These are phyloP conservation scores for Nephrotoma guestfalica DNA, from an alignment of 2,888 invertebrate genomes.

Conservation along the genomic window DNA sequence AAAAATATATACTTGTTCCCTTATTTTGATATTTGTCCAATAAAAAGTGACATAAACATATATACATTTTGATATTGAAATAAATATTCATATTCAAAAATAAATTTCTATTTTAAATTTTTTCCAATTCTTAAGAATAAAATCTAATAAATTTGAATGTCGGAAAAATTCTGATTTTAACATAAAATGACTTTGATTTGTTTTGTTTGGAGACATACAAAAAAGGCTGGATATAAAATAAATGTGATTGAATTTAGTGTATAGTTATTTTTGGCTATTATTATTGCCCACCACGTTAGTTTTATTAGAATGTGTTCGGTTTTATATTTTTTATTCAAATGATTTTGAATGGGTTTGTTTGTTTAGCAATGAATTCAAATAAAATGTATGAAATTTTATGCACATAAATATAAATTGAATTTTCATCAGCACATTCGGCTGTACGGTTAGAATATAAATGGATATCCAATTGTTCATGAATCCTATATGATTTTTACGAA, in stretches of 20 bases:
- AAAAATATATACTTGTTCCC: background rate
- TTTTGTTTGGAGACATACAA: background rate
- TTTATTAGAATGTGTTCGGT: background rate
- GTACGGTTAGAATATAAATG: background rate
- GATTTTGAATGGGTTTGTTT: slow-evolving; percentile 3
- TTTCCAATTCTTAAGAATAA: background rate
- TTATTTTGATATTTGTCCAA: background rate
- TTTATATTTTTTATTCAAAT: background rate
- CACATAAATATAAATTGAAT: background rate
- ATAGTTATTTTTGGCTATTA: background rate
- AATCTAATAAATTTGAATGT: background rate
- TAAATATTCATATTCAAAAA: background rate
- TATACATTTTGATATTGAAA: background rate
- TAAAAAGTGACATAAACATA: background rate
- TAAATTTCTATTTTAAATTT: background rate
- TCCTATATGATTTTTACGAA: background rate
- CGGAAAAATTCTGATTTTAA: background rate
- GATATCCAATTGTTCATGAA: background rate
- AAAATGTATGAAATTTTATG: background rate
- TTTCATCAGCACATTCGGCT: background rate
- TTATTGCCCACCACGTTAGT: background rate
- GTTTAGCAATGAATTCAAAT: background rate
- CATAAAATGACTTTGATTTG: background rate
- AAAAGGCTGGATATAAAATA: background rate
- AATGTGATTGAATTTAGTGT: background rate